Evolutionary conservation across 2,797 vertebrate species (phyloP).

Genomic region (Muscicapa comitata): DNA sequence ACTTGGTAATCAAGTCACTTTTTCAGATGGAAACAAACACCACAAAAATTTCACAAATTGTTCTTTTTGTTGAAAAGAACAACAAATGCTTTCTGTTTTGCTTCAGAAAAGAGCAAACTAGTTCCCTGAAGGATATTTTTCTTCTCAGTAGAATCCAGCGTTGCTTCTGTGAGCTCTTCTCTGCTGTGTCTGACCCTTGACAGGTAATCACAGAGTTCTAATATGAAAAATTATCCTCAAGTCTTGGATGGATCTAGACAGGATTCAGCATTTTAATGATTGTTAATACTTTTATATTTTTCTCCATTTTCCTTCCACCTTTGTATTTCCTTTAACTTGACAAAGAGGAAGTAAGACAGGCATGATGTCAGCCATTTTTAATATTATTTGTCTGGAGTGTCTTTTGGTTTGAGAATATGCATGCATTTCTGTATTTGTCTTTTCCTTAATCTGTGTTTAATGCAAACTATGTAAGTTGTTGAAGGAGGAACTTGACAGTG

Average conservation of each 20-base stretch:
- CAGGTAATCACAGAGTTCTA: background rate
- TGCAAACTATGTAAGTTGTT: background rate
- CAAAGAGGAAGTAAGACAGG: background rate
- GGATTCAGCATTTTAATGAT: background rate
- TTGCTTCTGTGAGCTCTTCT: background rate
- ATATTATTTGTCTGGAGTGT: background rate
- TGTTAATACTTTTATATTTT: background rate
- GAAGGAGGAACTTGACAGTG: background rate
- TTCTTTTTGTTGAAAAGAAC: constrained; percentile 13
- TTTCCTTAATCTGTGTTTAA: background rate
- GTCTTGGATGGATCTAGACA: background rate
- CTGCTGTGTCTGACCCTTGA: background rate
- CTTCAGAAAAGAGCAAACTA: background rate
- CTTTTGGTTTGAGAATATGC: background rate
- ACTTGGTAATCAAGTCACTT: constrained; percentile 2
- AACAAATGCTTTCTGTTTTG: background rate
- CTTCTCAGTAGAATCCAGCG: background rate
- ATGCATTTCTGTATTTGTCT: background rate
- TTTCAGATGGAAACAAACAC: background rate
- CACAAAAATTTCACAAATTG: background rate
- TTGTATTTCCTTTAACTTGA: background rate
- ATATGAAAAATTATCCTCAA: background rate
- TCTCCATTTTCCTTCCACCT: background rate
- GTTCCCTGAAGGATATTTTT: background rate
- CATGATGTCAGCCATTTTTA: background rate